Evolutionary conservation across 1,140 invertebrate genomes (phyloP).

Genomic region (Bradysia coprophila): DNA sequence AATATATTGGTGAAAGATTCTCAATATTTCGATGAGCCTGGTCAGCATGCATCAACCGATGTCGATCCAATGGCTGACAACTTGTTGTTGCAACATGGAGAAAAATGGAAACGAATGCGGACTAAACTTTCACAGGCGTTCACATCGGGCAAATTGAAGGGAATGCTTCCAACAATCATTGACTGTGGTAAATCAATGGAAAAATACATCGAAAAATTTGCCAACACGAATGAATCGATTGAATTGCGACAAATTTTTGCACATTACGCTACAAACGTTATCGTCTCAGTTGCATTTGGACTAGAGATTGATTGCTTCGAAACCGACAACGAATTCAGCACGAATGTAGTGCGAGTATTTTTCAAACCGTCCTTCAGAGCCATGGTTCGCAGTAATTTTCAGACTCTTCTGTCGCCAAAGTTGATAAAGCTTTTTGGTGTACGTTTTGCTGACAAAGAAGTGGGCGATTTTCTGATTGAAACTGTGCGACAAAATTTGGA

Average conservation of each 20-base stretch:
- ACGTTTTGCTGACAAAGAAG: neutral
- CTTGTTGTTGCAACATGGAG: constrained; percentile 17
- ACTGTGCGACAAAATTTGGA: constrained; percentile 2
- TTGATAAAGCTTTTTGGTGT: constrained; percentile 8
- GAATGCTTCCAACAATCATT: constrained; percentile 17
- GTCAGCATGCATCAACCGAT: neutral
- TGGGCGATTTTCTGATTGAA: neutral
- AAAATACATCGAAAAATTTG: neutral
- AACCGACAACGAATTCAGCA: neutral
- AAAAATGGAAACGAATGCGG: constrained; percentile 26
- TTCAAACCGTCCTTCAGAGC: neutral
- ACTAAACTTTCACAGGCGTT: constrained; percentile 28
- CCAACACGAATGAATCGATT: neutral
- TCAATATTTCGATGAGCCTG: neutral
- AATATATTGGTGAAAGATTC: neutral
- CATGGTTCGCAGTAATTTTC: neutral
- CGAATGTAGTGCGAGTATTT: constrained; percentile 8
- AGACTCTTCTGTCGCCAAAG: constrained; percentile 13
- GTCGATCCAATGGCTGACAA: constrained; percentile 7
- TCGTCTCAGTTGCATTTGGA: neutral
- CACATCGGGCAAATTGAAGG: constrained; percentile 27
- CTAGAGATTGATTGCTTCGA: neutral
- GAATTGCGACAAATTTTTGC: neutral
- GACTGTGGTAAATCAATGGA: neutral
- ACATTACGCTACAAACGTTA: neutral